phyloP scores from a whole-genome alignment of 2,797 vertebrate species.

The Enteromius trimaculatus region DNA sequence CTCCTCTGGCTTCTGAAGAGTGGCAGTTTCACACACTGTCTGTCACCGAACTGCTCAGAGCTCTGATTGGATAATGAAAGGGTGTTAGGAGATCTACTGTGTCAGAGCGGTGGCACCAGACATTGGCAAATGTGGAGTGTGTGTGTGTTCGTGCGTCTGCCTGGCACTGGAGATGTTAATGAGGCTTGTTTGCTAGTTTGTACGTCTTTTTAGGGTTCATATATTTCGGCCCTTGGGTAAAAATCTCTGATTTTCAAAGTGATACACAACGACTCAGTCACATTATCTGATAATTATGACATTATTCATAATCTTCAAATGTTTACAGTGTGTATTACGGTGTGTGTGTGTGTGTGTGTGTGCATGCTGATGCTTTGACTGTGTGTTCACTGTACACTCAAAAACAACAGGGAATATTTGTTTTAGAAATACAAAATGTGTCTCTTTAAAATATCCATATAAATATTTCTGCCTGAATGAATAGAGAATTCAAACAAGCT shows the following conservation, averaged over 20 bases:
- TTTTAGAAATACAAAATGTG: constrained; percentile 14
- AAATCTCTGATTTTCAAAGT: constrained; percentile 28
- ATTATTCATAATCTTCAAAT: constrained; percentile 14
- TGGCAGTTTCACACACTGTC: constrained; percentile 51
- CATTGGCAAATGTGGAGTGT: constrained; percentile 21
- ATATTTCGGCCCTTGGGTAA: constrained; percentile 20
- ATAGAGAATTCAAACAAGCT: constrained; percentile 38
- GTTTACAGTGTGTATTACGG: background rate
- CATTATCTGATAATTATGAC: constrained; percentile 18
- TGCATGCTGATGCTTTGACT: background rate
- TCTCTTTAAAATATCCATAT: constrained; percentile 24
- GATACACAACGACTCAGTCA: background rate
- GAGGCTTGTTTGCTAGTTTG: constrained; percentile 36
- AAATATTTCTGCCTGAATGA: constrained; percentile 40
- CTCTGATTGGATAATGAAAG: constrained; percentile 54
- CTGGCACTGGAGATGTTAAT: constrained; percentile 18
- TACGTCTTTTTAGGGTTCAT: constrained; percentile 33
- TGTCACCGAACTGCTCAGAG: constrained; percentile 39
- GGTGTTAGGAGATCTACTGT: constrained; percentile 48
- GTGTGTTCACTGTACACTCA: background rate
- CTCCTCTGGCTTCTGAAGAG: constrained; percentile 31
- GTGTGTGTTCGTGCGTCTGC: background rate
- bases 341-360: background rate
- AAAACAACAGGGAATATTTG: background rate
- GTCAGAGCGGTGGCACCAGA: constrained; percentile 36